Base-by-base conservation (phyloP, 2,113 vertebrate species). In the Nibea albiflora region DNA sequence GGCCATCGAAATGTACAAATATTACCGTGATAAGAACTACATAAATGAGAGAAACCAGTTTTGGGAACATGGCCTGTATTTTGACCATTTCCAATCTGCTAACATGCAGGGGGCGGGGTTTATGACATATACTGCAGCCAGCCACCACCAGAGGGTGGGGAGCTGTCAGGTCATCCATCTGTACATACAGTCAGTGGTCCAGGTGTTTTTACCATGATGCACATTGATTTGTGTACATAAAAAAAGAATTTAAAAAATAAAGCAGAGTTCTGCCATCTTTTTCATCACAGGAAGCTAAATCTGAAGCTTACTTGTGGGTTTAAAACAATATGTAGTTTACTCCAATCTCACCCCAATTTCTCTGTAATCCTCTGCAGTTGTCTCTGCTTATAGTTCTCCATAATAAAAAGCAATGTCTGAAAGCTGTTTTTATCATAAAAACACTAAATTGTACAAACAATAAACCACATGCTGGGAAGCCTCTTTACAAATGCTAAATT, bases 341-440 rank as follows among this genome's bases (percentile, higher is more conserved):
- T 24, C 6, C 31, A 22, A 22, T 56, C 46, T 76, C 35, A 75
- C 52, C 47, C 39, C 24, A 50, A 2, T 68, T 24, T 24, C 11
- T 20, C 52, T 6, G 50, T 63, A 66, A 76, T 87, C 66, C 66
- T 24, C n/a, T 28, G 56, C 46, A 76, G 47, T 82, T 4, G 64
- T 69, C 26, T 56, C 11, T 52, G 61, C 39, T 53, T 42, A 4
- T 69, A 16, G 31, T 65, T 1, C 42, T 28, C 39, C 1, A 17
- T 12, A 50, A 69, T 73, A 52, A 49, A 15, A 26, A 71, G 17
- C 35, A 31, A 58, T 35, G 22, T 56, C 60, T 82, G 62, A 70
- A 16, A 54, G 24, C 19, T 63, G 11, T 69, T 42, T 76, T 49
- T 24, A 22, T 19, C 15, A 74, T 67, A 31, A 60, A 63, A 70